Conservation (phyloP, 2,797 vertebrate species). For the Poecilia picta region DNA sequence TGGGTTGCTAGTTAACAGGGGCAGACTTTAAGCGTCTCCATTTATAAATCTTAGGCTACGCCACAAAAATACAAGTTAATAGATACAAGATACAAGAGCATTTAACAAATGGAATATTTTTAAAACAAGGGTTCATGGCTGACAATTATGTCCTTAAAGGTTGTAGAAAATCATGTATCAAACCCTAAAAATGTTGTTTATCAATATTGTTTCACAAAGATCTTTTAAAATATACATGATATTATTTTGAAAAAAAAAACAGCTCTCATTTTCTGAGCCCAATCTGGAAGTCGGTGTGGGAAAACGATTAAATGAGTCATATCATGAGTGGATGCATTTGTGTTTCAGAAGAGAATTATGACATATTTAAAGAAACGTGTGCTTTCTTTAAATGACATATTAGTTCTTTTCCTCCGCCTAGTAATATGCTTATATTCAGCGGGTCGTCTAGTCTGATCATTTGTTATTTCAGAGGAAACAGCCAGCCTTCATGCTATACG, state of each 20-base stretch:
- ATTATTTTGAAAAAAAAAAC: background rate
- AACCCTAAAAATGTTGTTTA: background rate
- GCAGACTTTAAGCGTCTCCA: background rate
- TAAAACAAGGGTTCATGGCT: background rate
- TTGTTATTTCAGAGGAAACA: background rate
- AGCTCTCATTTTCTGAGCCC: background rate
- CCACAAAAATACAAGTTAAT: background rate
- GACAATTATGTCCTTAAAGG: background rate
- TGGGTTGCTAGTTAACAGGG: background rate
- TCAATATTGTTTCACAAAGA: background rate
- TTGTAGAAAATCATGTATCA: background rate
- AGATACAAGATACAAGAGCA: too few relatives aligned
- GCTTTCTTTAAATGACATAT: background rate
- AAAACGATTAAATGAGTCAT: background rate
- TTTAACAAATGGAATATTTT: background rate
- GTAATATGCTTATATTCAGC: too few relatives aligned
- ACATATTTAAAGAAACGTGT: background rate
- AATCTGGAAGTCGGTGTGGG: background rate
- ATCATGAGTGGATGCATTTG: background rate
- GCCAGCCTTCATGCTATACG: background rate
- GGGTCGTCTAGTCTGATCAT: background rate
- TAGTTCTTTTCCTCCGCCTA: too few relatives aligned
- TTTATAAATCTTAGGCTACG: background rate
- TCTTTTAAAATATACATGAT: too few relatives aligned
- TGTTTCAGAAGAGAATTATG: background rate